A percentile compares a stretch with the other conserved stretches of the same genome.
phyloP scores from a whole-genome alignment of 2,888 invertebrate species.

The Leptinotarsa tumamoca region DNA sequence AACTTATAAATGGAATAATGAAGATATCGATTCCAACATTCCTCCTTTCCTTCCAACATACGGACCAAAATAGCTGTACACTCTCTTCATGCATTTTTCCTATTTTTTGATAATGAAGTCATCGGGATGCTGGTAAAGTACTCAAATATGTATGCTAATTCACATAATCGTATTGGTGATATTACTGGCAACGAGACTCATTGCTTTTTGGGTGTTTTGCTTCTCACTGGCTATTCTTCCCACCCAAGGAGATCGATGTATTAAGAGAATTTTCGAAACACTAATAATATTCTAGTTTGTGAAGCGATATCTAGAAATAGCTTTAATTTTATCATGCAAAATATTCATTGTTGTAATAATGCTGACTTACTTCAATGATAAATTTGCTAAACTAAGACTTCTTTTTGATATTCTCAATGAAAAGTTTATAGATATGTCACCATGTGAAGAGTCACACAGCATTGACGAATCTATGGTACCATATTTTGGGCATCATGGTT shows the following conservation, averaged over 20 bases:
- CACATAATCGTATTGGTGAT: constrained; percentile 18
- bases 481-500: constrained; percentile 28
- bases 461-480: constrained; percentile 26
- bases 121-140: constrained; percentile 12
- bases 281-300: not conserved
- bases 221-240: no score
- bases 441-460: not conserved
- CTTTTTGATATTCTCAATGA: constrained; percentile 27
- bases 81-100: constrained; percentile 3
- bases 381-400: constrained; percentile 27
- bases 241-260: not conserved
- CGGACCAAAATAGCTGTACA: constrained; percentile 6
- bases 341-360: constrained; percentile 31
- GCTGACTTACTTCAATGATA: constrained; percentile 17
- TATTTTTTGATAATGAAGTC: constrained; percentile 20
- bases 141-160: constrained; percentile 18
- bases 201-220: constrained; percentile 5
- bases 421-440: constrained; percentile 22
- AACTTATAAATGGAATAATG: constrained; percentile 1
- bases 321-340: constrained; percentile 30
- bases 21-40: constrained; percentile 1
- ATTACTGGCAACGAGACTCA: constrained; percentile 22
- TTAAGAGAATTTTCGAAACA: not conserved
- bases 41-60: constrained; percentile 2
- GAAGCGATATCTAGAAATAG: constrained; percentile 27